These are phyloP conservation scores for Scophthalmus maximus DNA, from an alignment of 2,113 vertebrate genomes.

Conservation along the genomic window DNA sequence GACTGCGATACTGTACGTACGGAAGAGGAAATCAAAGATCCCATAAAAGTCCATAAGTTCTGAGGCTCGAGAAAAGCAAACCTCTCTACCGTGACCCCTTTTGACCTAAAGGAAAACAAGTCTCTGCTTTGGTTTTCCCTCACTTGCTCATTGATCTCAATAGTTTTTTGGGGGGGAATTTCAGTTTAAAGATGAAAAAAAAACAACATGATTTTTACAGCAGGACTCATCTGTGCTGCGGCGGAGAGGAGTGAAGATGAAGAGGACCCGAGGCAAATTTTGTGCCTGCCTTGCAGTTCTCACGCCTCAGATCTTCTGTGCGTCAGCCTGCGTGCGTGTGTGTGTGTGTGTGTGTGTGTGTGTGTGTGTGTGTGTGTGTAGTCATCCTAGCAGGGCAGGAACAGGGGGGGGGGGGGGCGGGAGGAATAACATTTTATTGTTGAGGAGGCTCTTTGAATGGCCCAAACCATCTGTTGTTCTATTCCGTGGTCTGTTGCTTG, in stretches of 20 bases:
- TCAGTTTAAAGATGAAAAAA: conserved; percentile 28
- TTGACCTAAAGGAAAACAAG: not conserved
- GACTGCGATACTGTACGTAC: not conserved
- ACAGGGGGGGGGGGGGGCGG: conserved; percentile 16
- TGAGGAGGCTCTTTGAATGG: conserved; percentile 59
- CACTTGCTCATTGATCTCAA: not conserved
- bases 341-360: conserved; percentile 14
- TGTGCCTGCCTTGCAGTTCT: conserved; percentile 73
- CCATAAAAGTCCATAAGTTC: not conserved
- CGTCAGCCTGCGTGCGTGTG: conserved; percentile 40
- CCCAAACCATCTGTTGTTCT: conserved; percentile 69
- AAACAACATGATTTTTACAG: conserved; percentile 5
- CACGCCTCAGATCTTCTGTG: conserved; percentile 48
- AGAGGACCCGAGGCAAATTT: conserved; percentile 58
- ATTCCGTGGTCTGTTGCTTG: conserved; percentile 50
- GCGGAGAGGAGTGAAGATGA: conserved; percentile 49
- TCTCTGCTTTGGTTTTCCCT: not conserved
- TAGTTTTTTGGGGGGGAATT: conserved; percentile 21
- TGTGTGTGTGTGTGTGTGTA: conserved; percentile 5
- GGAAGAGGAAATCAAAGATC: conserved; percentile 1
- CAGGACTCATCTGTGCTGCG: conserved; percentile 38
- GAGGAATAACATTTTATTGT: conserved; percentile 63
- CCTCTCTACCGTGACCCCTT: not conserved
- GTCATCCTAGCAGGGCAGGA: conserved; percentile 17
- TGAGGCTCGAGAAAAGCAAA: not conserved